Evolutionary conservation across 2,797 vertebrate genomes (phyloP).

Genomic region (Chloroceryle amazona): DNA sequence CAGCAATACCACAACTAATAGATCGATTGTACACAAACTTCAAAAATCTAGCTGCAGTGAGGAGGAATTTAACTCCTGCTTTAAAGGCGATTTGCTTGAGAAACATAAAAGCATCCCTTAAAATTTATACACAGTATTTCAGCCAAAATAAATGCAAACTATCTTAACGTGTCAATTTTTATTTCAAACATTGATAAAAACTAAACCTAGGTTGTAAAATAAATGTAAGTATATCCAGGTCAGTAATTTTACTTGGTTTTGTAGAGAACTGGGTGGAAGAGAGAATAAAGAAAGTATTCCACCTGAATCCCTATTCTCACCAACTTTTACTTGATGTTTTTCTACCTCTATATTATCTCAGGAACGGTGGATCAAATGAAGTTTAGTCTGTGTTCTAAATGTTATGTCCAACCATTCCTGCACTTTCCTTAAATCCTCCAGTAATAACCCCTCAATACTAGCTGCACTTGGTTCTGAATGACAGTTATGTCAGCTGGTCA

Average conservation of each 20-base stretch:
- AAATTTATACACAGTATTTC: not conserved
- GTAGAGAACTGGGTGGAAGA: not conserved
- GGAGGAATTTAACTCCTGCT: not conserved
- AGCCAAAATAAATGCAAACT: not conserved
- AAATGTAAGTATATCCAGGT: accelerated
- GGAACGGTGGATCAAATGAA: not conserved
- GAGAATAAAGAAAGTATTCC: not conserved
- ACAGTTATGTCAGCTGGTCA: not conserved
- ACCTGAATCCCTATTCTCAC: not conserved
- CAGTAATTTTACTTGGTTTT: not conserved
- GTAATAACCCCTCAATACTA: not conserved
- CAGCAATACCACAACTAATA: not conserved
- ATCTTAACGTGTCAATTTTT: not conserved
- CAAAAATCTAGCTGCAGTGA: not conserved
- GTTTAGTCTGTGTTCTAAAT: not conserved
- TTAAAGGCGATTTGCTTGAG: not conserved
- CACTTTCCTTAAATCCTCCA: not conserved
- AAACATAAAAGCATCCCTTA: not conserved
- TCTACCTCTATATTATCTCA: not conserved
- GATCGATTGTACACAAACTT: not conserved
- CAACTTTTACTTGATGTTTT: not conserved
- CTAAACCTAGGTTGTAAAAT: not conserved
- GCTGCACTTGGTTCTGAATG: not conserved
- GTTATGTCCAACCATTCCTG: no score
- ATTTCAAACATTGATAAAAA: not conserved